Conservation (phyloP, 2,797 vertebrate species). For the Paratrypauchen microcephalus region DNA sequence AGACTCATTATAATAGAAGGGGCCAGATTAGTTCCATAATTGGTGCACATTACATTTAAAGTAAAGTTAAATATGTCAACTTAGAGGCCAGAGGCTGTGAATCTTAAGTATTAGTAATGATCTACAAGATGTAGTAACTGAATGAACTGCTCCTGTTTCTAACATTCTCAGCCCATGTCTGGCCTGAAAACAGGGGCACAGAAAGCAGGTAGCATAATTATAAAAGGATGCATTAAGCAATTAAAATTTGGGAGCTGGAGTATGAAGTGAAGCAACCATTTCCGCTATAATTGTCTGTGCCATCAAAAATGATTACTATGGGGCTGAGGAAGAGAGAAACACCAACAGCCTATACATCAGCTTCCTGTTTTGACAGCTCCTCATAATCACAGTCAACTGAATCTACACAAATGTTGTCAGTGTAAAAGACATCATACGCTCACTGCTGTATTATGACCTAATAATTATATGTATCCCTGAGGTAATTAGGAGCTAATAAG, state of each 20-base stretch:
- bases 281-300: conserved; percentile 86
- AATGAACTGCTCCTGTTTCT: conserved; percentile 1
- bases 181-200: conserved; percentile 37
- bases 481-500: conserved; percentile 53
- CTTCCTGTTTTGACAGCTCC: conserved; percentile 67
- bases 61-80: too few relatives aligned
- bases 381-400: conserved; percentile 50
- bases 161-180: conserved; percentile 12
- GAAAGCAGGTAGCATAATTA: conserved; percentile 45
- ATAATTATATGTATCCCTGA: conserved; percentile 53
- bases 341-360: conserved; percentile 77
- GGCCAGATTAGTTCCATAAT: background rate
- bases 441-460: conserved; percentile 45
- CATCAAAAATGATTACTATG: conserved; percentile 83
- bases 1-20: conserved; percentile 8
- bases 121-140: background rate
- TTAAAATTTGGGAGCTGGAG: conserved; percentile 82
- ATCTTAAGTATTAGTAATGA: background rate
- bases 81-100: background rate
- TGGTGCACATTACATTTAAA: background rate
- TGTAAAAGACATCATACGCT: conserved; percentile 41
- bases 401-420: conserved; percentile 35
- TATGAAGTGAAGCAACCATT: conserved; percentile 79
- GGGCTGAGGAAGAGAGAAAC: conserved; percentile 70
- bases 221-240: conserved; percentile 83